Percentiles rank a stretch among this genome's conserved stretches.
Conservation (phyloP, 2,797 vertebrate genomes). For the Merluccius polli region DNA sequence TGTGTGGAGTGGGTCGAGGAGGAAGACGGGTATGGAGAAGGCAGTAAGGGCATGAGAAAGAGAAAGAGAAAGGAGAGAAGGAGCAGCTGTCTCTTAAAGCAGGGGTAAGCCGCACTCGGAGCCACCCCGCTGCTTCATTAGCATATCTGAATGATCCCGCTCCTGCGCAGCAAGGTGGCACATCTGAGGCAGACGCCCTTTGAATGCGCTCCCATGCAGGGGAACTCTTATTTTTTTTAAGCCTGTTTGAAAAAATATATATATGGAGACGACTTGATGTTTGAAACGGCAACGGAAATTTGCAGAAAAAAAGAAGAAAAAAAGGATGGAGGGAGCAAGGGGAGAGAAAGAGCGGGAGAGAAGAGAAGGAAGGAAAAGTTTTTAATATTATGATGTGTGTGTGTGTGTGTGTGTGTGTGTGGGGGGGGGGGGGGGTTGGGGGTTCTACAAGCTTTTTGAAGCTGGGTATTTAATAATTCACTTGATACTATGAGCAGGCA, state of each 20-base stretch:
- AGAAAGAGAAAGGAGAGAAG: constrained; percentile 74
- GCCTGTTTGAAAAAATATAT: constrained; percentile 74
- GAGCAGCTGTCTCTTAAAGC: constrained; percentile 79
- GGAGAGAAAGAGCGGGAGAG: constrained; percentile 30
- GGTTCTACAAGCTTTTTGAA: constrained; percentile 73
- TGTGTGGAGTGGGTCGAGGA: constrained; percentile 19
- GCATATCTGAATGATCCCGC: constrained; percentile 82
- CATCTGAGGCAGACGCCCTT: constrained; percentile 78
- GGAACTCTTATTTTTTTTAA: constrained; percentile 76
- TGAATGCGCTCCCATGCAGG: constrained; percentile 71
- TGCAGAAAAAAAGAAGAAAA: constrained; percentile 47
- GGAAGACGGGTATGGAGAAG: constrained; percentile 46
- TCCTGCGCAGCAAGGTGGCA: constrained; percentile 80
- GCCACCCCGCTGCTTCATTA: constrained; percentile 81
- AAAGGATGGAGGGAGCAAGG: constrained; percentile 19
- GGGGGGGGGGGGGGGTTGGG: constrained; percentile 56
- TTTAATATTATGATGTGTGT: constrained; percentile 49
- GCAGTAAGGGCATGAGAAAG: constrained; percentile 61
- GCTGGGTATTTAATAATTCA: constrained; percentile 77
- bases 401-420: not conserved
- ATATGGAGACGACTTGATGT: constrained; percentile 76
- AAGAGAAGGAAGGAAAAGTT: constrained; percentile 65
- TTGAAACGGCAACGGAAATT: constrained; percentile 74
- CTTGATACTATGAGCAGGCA: constrained; percentile 69
- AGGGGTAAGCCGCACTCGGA: constrained; percentile 74